These are phyloP conservation scores for Dromas ardeola DNA, from an alignment of 2,113 vertebrate genomes.

Conservation along the genomic window DNA sequence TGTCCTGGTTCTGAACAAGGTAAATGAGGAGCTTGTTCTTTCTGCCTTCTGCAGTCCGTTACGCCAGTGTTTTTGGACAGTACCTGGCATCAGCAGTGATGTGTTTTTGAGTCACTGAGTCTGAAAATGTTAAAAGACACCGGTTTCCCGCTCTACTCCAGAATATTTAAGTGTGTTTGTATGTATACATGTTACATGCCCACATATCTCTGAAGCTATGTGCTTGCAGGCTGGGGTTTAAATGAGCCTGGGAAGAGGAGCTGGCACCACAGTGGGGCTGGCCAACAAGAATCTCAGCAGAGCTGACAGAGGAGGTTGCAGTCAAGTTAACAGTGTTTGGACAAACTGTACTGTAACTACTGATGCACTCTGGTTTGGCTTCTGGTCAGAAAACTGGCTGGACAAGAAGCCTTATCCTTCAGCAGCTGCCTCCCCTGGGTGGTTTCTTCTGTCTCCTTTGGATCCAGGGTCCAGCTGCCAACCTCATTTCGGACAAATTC, in stretches of 20 bases:
- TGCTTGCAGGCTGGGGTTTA: neutral
- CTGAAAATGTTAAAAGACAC: neutral
- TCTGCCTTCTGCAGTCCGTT: fast-evolving
- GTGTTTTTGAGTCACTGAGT: neutral
- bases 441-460: neutral
- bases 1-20: constrained; percentile 94
- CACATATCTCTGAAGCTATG: fast-evolving
- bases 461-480: neutral
- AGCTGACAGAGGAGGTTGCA: neutral
- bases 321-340: neutral
- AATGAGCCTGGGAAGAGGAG: neutral
- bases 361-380: neutral
- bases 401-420: neutral
- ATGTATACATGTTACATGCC: fast-evolving
- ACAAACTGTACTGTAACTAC: neutral
- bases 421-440: neutral
- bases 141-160: neutral
- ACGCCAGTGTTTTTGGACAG: fast-evolving
- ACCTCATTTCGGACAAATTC: neutral
- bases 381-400: neutral
- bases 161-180: neutral
- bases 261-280: neutral
- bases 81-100: neutral
- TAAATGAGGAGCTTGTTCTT: constrained; percentile 5
- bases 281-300: neutral